These are phyloP conservation scores for Monopterus albus DNA, from an alignment of 2,113 vertebrate genomes.

Conservation along the genomic window DNA sequence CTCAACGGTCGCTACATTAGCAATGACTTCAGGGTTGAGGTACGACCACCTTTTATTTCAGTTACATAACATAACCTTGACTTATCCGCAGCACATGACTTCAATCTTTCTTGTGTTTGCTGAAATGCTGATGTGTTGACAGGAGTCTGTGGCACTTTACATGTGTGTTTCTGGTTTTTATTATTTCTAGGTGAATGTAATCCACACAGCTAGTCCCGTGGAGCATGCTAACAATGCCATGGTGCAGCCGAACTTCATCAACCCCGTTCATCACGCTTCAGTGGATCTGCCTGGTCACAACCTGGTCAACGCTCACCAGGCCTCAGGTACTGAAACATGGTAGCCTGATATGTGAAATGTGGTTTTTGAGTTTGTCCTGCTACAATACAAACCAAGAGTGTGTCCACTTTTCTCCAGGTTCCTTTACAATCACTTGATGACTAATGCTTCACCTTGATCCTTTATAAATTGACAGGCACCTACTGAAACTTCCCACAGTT, in stretches of 20 bases:
- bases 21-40: conserved; percentile 97
- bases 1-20: conserved; percentile 97
- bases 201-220: conserved; percentile 91
- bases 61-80: neutral
- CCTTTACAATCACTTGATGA: too few relatives aligned
- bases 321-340: conserved; percentile 85
- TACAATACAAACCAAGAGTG: too few relatives aligned
- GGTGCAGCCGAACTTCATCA: conserved; percentile 93
- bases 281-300: conserved; percentile 97
- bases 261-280: conserved; percentile 91
- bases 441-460: neutral
- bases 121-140: neutral
- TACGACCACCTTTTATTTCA: conserved; percentile 57
- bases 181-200: conserved; percentile 89
- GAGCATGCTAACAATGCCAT: conserved; percentile 92
- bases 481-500: neutral
- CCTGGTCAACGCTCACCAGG: conserved; percentile 90
- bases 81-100: neutral
- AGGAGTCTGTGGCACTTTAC: neutral
- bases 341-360: neutral
- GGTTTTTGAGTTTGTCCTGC: neutral
- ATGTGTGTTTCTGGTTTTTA: neutral
- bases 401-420: too few relatives aligned
- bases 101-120: neutral
- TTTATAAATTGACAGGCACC: neutral